These are phyloP conservation scores for Mycalesis mineus DNA, from an alignment of 2,888 invertebrate genomes.

Conservation along the genomic window DNA sequence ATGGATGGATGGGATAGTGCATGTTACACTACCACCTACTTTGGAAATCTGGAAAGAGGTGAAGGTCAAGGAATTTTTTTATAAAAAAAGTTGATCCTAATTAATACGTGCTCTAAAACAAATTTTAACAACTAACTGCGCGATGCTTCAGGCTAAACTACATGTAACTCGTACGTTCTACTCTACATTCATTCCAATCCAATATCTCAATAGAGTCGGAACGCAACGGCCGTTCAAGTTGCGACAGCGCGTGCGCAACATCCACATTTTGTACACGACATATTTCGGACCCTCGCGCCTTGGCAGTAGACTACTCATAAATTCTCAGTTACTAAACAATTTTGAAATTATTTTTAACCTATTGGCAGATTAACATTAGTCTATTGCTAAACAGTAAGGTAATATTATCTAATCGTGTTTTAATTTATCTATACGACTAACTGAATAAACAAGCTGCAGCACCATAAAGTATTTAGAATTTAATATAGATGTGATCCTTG, in stretches of 20 bases:
- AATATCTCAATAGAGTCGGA: conserved; percentile 20
- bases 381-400: background rate
- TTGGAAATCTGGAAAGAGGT: too few species aligned
- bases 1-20: too few species aligned
- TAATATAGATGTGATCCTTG: too few species aligned
- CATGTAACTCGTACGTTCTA: background rate
- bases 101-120: too few species aligned
- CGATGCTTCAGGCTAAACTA: too few species aligned
- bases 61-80: too few species aligned
- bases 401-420: background rate
- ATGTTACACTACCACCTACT: too few species aligned
- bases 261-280: conserved; percentile 26
- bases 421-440: background rate
- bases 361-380: background rate
- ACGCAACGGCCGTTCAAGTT: conserved; percentile 2
- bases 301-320: conserved; percentile 11
- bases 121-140: too few species aligned
- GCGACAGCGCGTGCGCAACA: conserved; percentile 21
- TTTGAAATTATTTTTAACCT: conserved; percentile 20
- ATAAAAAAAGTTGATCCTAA: too few species aligned
- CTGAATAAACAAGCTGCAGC: too few species aligned
- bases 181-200: conserved; percentile 22
- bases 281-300: conserved; percentile 12
- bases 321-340: conserved; percentile 15
- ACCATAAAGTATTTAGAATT: too few species aligned